These are phyloP conservation scores for Drosophila albomicans DNA, from an alignment of 1,140 invertebrate species.

Conservation along the genomic window DNA sequence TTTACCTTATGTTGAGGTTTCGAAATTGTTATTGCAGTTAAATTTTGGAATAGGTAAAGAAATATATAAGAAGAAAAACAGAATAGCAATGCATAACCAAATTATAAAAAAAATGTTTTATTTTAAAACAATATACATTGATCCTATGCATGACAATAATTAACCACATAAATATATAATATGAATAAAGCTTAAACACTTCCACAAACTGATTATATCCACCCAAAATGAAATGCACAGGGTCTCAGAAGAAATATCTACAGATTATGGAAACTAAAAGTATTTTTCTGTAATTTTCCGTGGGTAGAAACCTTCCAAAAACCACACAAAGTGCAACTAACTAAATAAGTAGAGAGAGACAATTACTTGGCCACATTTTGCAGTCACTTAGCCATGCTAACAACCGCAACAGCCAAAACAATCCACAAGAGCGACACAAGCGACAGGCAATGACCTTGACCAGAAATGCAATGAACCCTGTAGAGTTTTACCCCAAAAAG, in stretches of 20 bases:
- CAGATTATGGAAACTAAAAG: not conserved
- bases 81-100: not conserved
- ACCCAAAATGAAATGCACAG: not conserved
- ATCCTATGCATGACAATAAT: too few species aligned
- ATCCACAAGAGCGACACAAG: slow-evolving; percentile 15
- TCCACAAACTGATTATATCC: not conserved
- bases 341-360: slow-evolving; percentile 18
- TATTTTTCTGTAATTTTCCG: slow-evolving; percentile 8
- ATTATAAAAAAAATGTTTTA: not conserved
- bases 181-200: not conserved
- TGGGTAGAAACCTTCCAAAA: slow-evolving; percentile 5
- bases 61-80: not conserved
- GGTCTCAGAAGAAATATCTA: not conserved
- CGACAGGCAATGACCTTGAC: slow-evolving; percentile 63
- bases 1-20: not conserved
- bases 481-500: slow-evolving; percentile 16
- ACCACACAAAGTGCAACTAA: slow-evolving; percentile 13
- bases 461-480: slow-evolving; percentile 74
- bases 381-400: slow-evolving; percentile 54
- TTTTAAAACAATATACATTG: not conserved
- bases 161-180: not conserved
- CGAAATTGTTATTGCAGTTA: not conserved
- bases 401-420: slow-evolving; percentile 37
- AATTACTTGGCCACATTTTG: slow-evolving; percentile 55
- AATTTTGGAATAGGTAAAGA: not conserved